Evolutionary conservation across 2,113 vertebrate species (phyloP).

Genomic region (Tachysurus vachellii): DNA sequence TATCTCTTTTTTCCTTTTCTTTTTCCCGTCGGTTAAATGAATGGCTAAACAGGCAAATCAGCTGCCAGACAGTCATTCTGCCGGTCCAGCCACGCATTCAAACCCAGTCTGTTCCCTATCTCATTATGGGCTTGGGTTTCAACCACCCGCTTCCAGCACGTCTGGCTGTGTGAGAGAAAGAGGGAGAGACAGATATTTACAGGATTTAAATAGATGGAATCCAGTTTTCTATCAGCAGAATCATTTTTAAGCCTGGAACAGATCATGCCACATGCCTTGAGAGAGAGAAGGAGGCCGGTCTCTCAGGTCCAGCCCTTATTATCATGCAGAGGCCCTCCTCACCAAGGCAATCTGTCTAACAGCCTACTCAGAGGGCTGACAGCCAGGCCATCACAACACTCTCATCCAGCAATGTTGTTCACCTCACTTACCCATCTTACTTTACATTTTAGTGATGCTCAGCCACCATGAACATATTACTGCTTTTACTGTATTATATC

Average conservation of each 20-base stretch:
- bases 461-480: not conserved
- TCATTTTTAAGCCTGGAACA: conserved; percentile 26
- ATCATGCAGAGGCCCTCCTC: conserved; percentile 45
- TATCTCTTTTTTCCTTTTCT: not conserved
- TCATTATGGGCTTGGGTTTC: conserved; percentile 29
- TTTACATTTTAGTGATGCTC: not conserved
- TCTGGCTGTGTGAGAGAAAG: not conserved
- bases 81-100: conserved; percentile 23
- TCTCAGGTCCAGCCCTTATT: conserved; percentile 46
- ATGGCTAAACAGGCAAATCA: conserved; percentile 37
- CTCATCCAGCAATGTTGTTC: conserved; percentile 2
- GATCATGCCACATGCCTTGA: conserved; percentile 26
- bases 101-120: conserved; percentile 27
- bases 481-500: not conserved
- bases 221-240: conserved; percentile 22
- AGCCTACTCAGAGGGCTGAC: conserved; percentile 31
- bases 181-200: conserved; percentile 11
- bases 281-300: conserved; percentile 23
- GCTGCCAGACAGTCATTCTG: conserved; percentile 33
- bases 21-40: conserved; percentile 26
- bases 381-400: conserved; percentile 25
- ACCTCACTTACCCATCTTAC: conserved; percentile 1
- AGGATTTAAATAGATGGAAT: conserved; percentile 45
- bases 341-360: conserved; percentile 43
- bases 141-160: conserved; percentile 12